These are phyloP conservation scores for Eurypyga helias DNA, from an alignment of 2,113 vertebrate species.

Conservation along the genomic window DNA sequence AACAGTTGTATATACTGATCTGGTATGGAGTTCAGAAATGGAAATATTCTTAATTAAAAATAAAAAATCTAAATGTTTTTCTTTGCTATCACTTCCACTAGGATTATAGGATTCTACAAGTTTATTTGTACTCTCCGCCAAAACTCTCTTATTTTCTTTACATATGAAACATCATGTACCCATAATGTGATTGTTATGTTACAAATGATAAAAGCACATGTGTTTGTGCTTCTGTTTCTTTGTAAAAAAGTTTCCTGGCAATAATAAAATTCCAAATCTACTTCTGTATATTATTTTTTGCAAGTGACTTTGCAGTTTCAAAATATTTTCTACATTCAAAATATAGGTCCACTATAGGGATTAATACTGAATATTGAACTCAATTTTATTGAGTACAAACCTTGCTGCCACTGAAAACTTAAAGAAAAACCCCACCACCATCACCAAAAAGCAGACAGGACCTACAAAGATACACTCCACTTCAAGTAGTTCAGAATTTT, in stretches of 20 bases:
- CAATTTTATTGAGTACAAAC: neutral
- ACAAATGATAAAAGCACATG: neutral
- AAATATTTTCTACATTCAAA: neutral
- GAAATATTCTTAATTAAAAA: neutral
- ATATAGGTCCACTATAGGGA: neutral
- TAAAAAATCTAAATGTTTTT: neutral
- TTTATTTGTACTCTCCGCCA: neutral
- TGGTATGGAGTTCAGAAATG: neutral
- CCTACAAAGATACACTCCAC: accelerated
- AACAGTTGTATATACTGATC: neutral
- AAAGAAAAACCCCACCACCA: neutral
- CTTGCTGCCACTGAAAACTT: neutral
- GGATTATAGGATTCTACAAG: neutral
- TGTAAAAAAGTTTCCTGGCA: neutral
- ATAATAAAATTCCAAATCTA: neutral
- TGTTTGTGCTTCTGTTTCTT: neutral
- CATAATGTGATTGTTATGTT: neutral
- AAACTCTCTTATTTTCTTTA: neutral
- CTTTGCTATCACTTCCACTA: neutral
- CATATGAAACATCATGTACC: accelerated
- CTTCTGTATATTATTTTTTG: neutral
- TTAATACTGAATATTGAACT: neutral
- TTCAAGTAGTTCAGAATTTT: neutral
- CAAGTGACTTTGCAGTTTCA: neutral
- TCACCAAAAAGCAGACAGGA: neutral